Percentiles rank a stretch among this genome's conserved stretches.
These are phyloP conservation scores for Oryctes rhinoceros DNA, from an alignment of 1,140 invertebrate species.

Conservation along the genomic window DNA sequence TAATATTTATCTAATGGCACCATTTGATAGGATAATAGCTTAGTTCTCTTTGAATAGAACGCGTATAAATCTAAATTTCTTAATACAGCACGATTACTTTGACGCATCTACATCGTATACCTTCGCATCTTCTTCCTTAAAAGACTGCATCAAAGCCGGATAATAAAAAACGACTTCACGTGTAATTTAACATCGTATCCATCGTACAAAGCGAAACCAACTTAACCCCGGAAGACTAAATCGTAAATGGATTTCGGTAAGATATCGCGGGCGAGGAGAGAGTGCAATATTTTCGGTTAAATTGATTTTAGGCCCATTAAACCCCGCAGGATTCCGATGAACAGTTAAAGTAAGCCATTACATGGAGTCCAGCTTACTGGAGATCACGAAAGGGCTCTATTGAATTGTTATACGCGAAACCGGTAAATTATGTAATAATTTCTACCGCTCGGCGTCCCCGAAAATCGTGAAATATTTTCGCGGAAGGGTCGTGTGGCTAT, in stretches of 20 bases:
- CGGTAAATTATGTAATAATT: conserved; percentile 37
- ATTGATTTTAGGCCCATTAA: conserved; percentile 56
- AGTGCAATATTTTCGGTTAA: conserved; percentile 55
- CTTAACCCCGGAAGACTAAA: conserved; percentile 1
- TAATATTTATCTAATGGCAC: background rate
- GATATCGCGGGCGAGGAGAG: background rate
- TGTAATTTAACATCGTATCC: conserved; percentile 24
- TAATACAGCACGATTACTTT: background rate
- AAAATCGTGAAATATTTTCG: background rate
- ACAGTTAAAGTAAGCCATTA: conserved; percentile 55
- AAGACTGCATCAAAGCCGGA: background rate
- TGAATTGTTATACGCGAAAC: conserved; percentile 43
- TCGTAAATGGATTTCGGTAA: conserved; percentile 27
- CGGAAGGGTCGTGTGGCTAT: too few relatives aligned
- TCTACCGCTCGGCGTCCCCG: background rate
- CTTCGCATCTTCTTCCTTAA: background rate
- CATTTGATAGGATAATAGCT: background rate
- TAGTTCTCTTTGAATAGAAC: too few relatives aligned
- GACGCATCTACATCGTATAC: background rate
- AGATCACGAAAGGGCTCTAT: conserved; percentile 53
- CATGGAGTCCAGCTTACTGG: conserved; percentile 51
- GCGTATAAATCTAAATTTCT: too few relatives aligned
- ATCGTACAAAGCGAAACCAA: background rate
- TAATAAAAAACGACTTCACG: conserved; percentile 31
- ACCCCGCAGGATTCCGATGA: conserved; percentile 53